Conservation (phyloP, 2,888 invertebrate genomes). For the Synergus itoensis region DNA sequence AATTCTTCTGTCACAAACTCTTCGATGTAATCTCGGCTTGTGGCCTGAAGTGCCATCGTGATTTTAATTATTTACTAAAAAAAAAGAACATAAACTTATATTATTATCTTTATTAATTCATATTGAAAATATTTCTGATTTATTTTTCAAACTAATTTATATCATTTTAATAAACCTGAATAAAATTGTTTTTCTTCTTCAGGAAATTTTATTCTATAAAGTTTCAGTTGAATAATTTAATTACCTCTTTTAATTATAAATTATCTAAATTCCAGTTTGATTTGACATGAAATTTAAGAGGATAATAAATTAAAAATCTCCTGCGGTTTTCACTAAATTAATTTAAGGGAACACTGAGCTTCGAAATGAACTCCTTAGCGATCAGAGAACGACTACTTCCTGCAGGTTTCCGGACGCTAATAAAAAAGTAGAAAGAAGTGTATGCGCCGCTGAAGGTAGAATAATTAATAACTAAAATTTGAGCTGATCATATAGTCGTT, state of each 20-base stretch:
- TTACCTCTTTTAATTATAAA: neutral
- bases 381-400: neutral
- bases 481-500: neutral
- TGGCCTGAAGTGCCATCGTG: constrained; percentile 10
- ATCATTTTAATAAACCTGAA: no score
- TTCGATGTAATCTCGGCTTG: constrained; percentile 50
- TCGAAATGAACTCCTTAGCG: neutral
- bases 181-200: no score
- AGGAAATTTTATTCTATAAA: no score
- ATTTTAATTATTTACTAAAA: neutral
- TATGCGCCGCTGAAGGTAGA: neutral
- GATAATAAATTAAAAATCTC: neutral
- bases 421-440: constrained; percentile 1
- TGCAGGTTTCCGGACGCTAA: constrained; percentile 1
- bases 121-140: neutral
- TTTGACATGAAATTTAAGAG: neutral
- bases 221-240: neutral
- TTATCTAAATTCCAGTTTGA: neutral
- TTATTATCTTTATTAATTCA: neutral
- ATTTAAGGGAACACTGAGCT: neutral
- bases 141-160: neutral
- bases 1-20: constrained; percentile 51
- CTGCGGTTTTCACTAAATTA: neutral
- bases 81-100: neutral
- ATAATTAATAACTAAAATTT: neutral